Evolutionary conservation across 2,113 vertebrate species (phyloP).

Genomic region (Sander lucioperca): DNA sequence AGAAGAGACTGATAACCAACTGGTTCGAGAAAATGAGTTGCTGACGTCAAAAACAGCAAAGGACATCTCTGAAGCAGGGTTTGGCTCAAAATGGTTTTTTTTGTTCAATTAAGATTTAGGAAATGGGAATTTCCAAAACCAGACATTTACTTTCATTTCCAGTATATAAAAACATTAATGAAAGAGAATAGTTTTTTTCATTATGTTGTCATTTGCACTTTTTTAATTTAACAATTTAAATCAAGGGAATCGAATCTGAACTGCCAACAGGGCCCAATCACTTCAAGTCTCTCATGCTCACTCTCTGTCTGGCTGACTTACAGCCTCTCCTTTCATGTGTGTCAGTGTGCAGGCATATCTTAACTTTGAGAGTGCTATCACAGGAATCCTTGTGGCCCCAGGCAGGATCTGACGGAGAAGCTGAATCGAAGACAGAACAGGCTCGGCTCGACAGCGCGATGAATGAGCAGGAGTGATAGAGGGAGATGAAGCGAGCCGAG

Average conservation of each 20-base stretch:
- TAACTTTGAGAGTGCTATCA: conserved; percentile 57
- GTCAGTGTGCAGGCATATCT: conserved; percentile 55
- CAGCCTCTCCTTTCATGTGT: conserved; percentile 44
- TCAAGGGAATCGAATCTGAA: conserved; percentile 32
- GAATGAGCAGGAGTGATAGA: conserved; percentile 47
- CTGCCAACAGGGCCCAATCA: conserved; percentile 1
- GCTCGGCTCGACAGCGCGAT: conserved; percentile 28
- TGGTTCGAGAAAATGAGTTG: conserved; percentile 14
- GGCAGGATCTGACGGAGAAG: conserved; percentile 59
- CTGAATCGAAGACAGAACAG: conserved; percentile 47
- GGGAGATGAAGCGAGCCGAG: conserved; percentile 53
- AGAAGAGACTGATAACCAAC: conserved; percentile 35
- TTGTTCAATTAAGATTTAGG: conserved; percentile 7
- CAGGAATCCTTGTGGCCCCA: conserved; percentile 57
- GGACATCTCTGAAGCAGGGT: neutral
- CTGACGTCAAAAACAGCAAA: conserved; percentile 14
- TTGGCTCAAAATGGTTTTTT: neutral
- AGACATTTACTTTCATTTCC: conserved; percentile 12
- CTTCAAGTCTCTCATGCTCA: neutral
- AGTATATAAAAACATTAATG: neutral
- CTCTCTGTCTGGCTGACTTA: conserved; percentile 1
- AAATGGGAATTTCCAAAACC: conserved; percentile 18
- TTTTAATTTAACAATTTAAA: neutral
- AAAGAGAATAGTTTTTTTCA: neutral
- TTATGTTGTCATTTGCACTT: conserved; percentile 17